These are phyloP conservation scores for Athalia rosae DNA, from an alignment of 2,888 invertebrate genomes.

Conservation along the genomic window DNA sequence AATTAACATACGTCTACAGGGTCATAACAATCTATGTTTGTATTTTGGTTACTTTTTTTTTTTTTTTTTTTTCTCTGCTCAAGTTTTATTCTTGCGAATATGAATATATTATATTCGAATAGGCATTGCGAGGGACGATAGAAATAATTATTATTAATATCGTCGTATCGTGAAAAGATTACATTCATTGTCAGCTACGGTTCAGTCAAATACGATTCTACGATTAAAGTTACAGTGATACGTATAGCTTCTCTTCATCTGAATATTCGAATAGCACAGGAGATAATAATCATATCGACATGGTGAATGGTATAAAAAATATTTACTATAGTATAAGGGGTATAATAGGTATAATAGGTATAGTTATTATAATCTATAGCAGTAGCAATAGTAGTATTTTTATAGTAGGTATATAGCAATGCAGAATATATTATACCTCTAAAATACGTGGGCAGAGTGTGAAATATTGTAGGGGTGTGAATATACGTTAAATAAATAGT, in stretches of 20 bases:
- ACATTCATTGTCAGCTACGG: slow-evolving; percentile 14
- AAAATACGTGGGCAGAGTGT: no score
- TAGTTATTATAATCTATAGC: slow-evolving; percentile 13
- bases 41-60: no score
- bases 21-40: no score
- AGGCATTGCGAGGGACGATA: no score
- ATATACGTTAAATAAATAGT: slow-evolving; percentile 1
- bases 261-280: not conserved
- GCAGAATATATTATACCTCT: not conserved
- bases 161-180: no score
- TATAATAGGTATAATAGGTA: not conserved
- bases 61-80: no score
- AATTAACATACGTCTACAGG: no score
- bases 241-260: not conserved
- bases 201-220: slow-evolving; percentile 26
- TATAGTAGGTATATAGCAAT: slow-evolving; percentile 18
- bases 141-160: no score
- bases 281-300: not conserved
- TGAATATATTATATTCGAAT: no score
- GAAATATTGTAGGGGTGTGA: not conserved
- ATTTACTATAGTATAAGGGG: slow-evolving; percentile 15
- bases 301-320: not conserved
- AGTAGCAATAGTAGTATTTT: slow-evolving; percentile 18
- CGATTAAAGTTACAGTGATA: not conserved
- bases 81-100: no score